Evolutionary conservation across 92 coral and sea anemone genomes (phyloP).

Genomic region (Siderastrea siderea): DNA sequence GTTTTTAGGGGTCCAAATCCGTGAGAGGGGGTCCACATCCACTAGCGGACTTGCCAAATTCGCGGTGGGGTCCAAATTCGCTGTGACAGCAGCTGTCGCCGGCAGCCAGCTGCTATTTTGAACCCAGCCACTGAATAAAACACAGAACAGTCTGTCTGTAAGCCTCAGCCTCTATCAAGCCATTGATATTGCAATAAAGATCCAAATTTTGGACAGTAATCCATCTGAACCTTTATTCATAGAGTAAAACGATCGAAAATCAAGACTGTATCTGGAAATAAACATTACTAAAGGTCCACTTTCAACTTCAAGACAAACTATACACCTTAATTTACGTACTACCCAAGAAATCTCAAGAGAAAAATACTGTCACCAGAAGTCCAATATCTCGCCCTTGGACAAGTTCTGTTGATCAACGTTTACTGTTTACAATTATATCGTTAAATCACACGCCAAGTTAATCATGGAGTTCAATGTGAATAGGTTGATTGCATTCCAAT

Average conservation of each 20-base stretch:
- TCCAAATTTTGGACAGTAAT: not conserved
- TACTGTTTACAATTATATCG: not conserved
- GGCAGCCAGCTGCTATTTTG: no score
- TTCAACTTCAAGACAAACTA: not conserved
- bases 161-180: no score
- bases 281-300: not conserved
- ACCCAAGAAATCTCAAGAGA: not conserved
- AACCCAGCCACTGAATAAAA: no score
- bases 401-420: not conserved
- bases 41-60: no score
- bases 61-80: no score
- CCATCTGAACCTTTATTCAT: conserved; percentile 22
- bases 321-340: not conserved
- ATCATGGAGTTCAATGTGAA: conserved; percentile 78
- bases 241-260: not conserved
- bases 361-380: not conserved
- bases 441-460: conserved; percentile 10
- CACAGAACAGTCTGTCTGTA: no score
- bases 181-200: not conserved
- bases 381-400: not conserved
- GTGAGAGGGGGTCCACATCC: no score
- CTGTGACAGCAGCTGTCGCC: no score
- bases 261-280: not conserved
- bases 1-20: no score
- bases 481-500: conserved; percentile 89